Conservation (phyloP, 2,113 vertebrate genomes). For the Erythrolamprus reginae region DNA sequence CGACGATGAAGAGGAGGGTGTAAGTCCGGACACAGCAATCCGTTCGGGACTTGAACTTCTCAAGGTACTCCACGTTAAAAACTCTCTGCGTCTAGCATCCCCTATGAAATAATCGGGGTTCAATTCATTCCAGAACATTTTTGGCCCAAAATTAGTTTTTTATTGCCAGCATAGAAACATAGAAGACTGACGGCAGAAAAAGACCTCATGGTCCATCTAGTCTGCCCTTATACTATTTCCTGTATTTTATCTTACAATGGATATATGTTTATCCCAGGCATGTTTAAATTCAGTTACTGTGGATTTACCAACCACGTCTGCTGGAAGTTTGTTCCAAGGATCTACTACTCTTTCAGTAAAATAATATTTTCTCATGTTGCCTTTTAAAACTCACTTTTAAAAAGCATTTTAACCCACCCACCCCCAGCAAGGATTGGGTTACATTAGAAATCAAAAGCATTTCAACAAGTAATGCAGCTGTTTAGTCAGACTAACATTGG, state of each 20-base stretch:
- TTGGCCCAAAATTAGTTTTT: neutral
- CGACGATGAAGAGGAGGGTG: slow-evolving; percentile 97
- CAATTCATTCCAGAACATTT: neutral
- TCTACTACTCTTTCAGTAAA: too few relatives aligned
- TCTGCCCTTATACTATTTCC: too few relatives aligned
- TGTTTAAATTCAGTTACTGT: too few relatives aligned
- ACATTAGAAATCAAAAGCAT: neutral
- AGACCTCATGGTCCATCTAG: too few relatives aligned
- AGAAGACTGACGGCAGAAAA: too few relatives aligned
- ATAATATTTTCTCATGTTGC: too few relatives aligned
- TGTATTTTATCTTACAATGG: too few relatives aligned
- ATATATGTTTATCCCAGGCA: too few relatives aligned
- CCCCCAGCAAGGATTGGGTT: neutral
- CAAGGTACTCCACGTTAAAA: slow-evolving; percentile 74
- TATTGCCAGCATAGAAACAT: neutral
- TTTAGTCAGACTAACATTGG: neutral
- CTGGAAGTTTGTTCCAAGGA: too few relatives aligned
- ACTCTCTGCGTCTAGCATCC: neutral
- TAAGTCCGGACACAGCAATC: slow-evolving; percentile 96
- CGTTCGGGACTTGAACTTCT: slow-evolving; percentile 95
- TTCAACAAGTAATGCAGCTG: neutral
- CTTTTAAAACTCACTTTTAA: neutral
- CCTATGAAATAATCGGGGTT: neutral
- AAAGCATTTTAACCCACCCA: too few relatives aligned
- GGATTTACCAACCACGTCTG: too few relatives aligned